These are phyloP conservation scores for Sebastes iracundus DNA, from an alignment of 2,797 vertebrate genomes.

Conservation along the genomic window DNA sequence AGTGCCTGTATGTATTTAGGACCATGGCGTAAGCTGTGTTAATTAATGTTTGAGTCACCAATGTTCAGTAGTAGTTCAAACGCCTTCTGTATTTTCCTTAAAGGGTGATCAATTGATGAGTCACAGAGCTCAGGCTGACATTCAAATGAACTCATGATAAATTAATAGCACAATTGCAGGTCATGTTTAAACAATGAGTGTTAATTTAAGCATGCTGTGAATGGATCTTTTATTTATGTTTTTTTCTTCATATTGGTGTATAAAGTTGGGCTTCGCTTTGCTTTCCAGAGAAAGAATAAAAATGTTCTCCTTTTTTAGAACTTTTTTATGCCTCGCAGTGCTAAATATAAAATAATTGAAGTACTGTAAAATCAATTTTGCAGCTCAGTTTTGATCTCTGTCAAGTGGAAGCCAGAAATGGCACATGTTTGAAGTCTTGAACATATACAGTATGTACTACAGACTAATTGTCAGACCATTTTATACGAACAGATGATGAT, in stretches of 20 bases:
- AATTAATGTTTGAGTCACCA: not conserved
- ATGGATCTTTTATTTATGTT: conserved; percentile 9
- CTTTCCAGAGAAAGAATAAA: not conserved
- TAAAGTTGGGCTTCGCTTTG: not conserved
- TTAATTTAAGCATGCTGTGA: conserved; percentile 24
- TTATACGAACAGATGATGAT: not conserved
- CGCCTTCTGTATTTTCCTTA: not conserved
- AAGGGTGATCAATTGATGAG: conserved; percentile 32
- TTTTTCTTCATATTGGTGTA: not conserved
- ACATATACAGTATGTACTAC: not conserved
- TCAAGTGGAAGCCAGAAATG: not conserved
- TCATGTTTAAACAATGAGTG: conserved; percentile 56
- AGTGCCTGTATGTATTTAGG: not conserved
- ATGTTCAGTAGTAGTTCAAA: not conserved
- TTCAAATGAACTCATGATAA: conserved; percentile 56
- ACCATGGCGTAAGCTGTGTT: not conserved
- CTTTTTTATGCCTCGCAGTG: no score
- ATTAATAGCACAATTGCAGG: conserved; percentile 32
- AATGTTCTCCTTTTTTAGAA: not conserved
- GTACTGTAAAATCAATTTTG: not conserved
- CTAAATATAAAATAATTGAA: not conserved
- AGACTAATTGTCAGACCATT: not conserved
- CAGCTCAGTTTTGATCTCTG: not conserved
- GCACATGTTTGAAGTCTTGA: not conserved
- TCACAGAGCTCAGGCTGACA: conserved; percentile 29